Percentiles rank a stretch among this genome's conserved stretches.
Evolutionary conservation across 2,888 invertebrate genomes (phyloP).

Genomic region (Apamea monoglypha): DNA sequence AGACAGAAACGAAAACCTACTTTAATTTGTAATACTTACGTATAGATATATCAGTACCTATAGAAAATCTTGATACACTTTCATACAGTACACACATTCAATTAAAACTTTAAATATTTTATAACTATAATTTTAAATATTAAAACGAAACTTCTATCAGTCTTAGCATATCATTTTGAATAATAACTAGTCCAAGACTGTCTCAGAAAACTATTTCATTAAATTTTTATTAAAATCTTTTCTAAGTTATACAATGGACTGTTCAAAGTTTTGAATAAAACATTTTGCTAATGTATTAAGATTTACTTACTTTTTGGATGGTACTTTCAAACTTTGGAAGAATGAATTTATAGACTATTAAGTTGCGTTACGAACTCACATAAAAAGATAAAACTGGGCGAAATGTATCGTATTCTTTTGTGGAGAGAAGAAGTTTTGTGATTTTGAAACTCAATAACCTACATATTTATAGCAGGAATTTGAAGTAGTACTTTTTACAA

Average conservation of each 20-base stretch:
- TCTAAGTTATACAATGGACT: constrained; percentile 45
- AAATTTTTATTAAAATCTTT: constrained; percentile 50
- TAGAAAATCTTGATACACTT: not conserved
- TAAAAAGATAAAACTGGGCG: constrained; percentile 20
- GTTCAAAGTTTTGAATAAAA: constrained; percentile 58
- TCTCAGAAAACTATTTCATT: constrained; percentile 54
- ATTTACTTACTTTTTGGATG: constrained; percentile 41
- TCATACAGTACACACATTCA: not conserved
- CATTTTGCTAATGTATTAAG: constrained; percentile 54
- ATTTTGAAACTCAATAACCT: not conserved
- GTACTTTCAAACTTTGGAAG: constrained; percentile 26
- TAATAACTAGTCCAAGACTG: constrained; percentile 36
- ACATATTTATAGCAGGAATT: too few relatives aligned
- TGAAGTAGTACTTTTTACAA: not conserved
- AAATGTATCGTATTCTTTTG: constrained; percentile 1
- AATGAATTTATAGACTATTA: constrained; percentile 50
- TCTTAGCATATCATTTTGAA: constrained; percentile 40
- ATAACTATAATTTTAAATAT: constrained; percentile 14
- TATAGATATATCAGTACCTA: not conserved
- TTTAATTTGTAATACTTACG: not conserved
- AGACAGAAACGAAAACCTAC: not conserved
- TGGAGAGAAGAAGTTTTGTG: not conserved
- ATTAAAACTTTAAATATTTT: constrained; percentile 17
- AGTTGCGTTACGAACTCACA: constrained; percentile 10
- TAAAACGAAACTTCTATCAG: constrained; percentile 21